A percentile compares a stretch with the other conserved stretches of the same genome.
Evolutionary conservation across 2,797 vertebrate genomes (phyloP).

Genomic region (Poliocrania exsul): DNA sequence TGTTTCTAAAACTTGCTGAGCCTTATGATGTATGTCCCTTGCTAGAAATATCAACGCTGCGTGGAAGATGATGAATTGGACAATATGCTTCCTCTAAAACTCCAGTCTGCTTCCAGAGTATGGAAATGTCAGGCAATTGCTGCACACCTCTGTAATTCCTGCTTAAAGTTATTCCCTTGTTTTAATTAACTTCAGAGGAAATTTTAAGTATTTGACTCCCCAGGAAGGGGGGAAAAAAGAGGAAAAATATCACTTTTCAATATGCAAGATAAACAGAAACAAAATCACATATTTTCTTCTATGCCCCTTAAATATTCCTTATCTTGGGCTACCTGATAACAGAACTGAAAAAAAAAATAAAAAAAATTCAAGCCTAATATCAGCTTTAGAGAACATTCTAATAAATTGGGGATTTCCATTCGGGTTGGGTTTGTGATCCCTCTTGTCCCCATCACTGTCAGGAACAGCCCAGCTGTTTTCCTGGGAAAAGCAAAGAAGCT

Average conservation of each 20-base stretch:
- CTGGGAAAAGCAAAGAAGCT: background rate
- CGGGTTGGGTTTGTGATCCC: background rate
- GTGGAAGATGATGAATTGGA: constrained; percentile 50
- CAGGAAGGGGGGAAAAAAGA: background rate
- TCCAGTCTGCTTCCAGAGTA: background rate
- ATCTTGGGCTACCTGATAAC: background rate
- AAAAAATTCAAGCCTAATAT: background rate
- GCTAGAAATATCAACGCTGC: constrained; percentile 45
- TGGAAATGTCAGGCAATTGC: constrained; percentile 12
- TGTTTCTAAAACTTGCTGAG: constrained; percentile 27
- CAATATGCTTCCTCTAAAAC: constrained; percentile 30
- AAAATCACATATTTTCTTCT: background rate
- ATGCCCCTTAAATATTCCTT: background rate
- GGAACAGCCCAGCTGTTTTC: background rate
- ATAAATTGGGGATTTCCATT: background rate
- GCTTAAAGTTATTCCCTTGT: background rate
- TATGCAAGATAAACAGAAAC: background rate
- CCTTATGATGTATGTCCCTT: constrained; percentile 39
- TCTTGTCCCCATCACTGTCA: accelerated
- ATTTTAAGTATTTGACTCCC: background rate
- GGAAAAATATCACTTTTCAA: background rate
- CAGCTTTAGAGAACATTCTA: background rate
- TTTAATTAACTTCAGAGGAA: background rate
- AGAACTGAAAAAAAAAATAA: background rate
- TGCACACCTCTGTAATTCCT: constrained; percentile 25